A percentile compares a stretch with the other conserved stretches of the same genome.
Evolutionary conservation across 2,113 vertebrate species (phyloP).

Genomic region (Oceanites oceanicus): DNA sequence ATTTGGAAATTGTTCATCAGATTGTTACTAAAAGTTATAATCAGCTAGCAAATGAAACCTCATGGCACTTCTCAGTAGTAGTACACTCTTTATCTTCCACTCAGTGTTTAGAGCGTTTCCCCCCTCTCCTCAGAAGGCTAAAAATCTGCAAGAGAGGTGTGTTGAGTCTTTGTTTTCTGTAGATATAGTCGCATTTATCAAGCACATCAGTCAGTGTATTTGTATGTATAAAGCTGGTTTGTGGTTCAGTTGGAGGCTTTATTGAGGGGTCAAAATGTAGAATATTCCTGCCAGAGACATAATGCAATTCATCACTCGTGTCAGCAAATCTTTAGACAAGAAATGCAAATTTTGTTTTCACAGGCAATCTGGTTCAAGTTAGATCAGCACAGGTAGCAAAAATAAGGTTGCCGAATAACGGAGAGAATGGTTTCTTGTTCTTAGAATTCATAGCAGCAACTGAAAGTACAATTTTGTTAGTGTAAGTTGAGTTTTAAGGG

Average conservation of each 20-base stretch:
- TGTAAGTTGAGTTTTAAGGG: not conserved
- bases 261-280: not conserved
- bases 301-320: not conserved
- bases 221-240: not conserved
- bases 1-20: not conserved
- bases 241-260: not conserved
- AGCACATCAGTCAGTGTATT: not conserved
- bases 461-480: not conserved
- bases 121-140: not conserved
- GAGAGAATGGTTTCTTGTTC: not conserved
- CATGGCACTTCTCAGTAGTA: not conserved
- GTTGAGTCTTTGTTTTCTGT: not conserved
- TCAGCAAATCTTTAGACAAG: not conserved
- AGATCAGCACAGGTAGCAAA: not conserved
- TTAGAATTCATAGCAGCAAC: not conserved
- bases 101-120: not conserved
- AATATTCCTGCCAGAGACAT: not conserved
- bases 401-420: not conserved
- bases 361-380: not conserved
- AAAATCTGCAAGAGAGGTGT: not conserved
- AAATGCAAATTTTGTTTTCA: not conserved
- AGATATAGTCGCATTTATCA: not conserved
- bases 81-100: not conserved
- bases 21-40: not conserved
- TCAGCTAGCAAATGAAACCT: not conserved